Evolutionary conservation across 2,888 invertebrate genomes (phyloP).

Genomic region (Gymnocheta viridis): DNA sequence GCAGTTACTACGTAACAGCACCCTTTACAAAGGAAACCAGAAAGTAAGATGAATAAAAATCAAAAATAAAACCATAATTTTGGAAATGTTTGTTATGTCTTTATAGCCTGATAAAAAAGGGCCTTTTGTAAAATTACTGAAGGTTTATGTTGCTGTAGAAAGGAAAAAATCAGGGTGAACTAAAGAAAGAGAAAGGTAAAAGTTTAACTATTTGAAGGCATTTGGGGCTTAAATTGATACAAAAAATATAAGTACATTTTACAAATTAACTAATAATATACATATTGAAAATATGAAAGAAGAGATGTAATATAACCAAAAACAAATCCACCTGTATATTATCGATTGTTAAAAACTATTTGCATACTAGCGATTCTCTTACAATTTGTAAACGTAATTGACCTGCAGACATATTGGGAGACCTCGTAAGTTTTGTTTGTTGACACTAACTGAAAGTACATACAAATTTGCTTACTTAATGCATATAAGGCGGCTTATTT

Average conservation of each 20-base stretch:
- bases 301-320: too few species aligned
- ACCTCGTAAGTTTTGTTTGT: too few species aligned
- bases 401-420: too few species aligned
- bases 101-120: conserved; percentile 20
- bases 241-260: neutral
- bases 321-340: too few species aligned
- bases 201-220: conserved; percentile 7
- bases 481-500: too few species aligned
- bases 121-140: conserved; percentile 33
- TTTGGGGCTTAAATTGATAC: conserved; percentile 13
- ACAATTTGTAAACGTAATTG: too few species aligned
- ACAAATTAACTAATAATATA: neutral
- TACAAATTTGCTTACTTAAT: too few species aligned
- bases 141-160: conserved; percentile 30
- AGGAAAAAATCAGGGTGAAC: conserved; percentile 3
- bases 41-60: neutral
- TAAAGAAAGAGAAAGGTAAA: neutral
- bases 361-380: too few species aligned
- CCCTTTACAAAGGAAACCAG: conserved; percentile 8
- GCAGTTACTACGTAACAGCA: conserved; percentile 1
- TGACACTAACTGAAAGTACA: too few species aligned
- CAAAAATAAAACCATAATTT: conserved; percentile 40
- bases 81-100: conserved; percentile 45
- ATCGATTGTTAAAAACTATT: too few species aligned
- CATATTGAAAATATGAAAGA: too few species aligned